phyloP scores from a whole-genome alignment of 2,888 invertebrate species.

The Diogma glabrata region DNA sequence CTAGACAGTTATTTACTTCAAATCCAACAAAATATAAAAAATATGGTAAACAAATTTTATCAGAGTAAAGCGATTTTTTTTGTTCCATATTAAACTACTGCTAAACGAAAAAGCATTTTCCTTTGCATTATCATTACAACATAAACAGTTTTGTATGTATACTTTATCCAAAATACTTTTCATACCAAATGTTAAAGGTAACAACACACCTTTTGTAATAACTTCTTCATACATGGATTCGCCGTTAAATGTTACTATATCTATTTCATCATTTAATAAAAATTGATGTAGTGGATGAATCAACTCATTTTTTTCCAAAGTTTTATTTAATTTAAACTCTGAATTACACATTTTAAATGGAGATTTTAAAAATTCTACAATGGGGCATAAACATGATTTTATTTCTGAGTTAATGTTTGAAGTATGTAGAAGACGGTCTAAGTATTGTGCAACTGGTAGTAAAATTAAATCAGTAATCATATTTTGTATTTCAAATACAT shows the following conservation, averaged over 20 bases:
- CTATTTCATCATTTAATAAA: constrained; percentile 4
- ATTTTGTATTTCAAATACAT: constrained; percentile 4
- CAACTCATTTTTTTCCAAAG: background rate
- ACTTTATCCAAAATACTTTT: constrained; percentile 7
- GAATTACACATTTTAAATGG: constrained; percentile 5
- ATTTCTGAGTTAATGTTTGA: background rate
- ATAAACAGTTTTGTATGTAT: too few relatives aligned
- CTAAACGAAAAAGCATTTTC: background rate
- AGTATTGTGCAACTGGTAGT: background rate
- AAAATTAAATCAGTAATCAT: background rate
- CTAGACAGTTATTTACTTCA: constrained; percentile 23
- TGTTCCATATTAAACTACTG: background rate
- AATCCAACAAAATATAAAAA: constrained; percentile 21
- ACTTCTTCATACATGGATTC: constrained; percentile 7
- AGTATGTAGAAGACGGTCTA: background rate
- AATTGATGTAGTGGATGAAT: constrained; percentile 5
- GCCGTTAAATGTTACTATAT: constrained; percentile 4
- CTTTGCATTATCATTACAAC: background rate
- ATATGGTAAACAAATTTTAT: constrained; percentile 18
- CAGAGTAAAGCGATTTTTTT: background rate
- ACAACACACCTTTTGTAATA: constrained; percentile 3
- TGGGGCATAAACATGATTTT: background rate
- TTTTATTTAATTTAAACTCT: constrained; percentile 7
- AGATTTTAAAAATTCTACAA: constrained; percentile 4
- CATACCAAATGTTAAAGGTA: constrained; percentile 4